A percentile compares a stretch with the other conserved stretches of the same genome.
phyloP scores from a whole-genome alignment of 2,113 vertebrate species.

The Gorsachius goisagi region DNA sequence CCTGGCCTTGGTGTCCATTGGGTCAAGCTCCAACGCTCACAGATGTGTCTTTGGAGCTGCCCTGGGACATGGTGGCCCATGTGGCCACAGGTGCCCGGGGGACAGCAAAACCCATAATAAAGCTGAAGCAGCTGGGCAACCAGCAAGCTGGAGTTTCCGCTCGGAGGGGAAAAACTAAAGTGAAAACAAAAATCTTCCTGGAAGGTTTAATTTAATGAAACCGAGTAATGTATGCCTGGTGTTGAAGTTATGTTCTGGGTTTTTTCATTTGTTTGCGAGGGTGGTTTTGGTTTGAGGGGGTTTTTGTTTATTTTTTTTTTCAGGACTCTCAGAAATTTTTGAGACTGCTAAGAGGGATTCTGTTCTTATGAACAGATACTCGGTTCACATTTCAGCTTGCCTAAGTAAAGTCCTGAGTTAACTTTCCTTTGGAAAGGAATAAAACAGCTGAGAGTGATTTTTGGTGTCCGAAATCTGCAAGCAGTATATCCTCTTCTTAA shows the following conservation, averaged over 20 bases:
- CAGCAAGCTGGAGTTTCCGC: background rate
- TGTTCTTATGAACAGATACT: background rate
- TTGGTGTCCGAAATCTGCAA: background rate
- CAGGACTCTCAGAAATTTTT: background rate
- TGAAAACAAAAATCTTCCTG: background rate
- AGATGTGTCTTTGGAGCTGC: background rate
- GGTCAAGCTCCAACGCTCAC: accelerated
- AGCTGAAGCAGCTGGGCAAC: background rate
- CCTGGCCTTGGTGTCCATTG: background rate
- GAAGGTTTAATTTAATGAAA: conserved; percentile 17
- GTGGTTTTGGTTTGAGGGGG: background rate
- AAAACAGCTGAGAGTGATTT: background rate
- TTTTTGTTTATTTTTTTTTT: background rate
- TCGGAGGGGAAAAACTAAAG: background rate
- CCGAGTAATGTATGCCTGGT: background rate
- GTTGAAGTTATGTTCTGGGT: background rate
- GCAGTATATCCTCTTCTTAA: background rate
- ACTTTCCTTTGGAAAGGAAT: background rate
- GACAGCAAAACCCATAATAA: background rate
- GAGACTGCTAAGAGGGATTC: background rate
- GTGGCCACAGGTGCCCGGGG: background rate
- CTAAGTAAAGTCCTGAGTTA: background rate
- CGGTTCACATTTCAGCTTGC: background rate
- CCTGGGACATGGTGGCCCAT: background rate
- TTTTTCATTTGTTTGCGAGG: background rate